A percentile compares a stretch with the other conserved stretches of the same genome.
These are phyloP conservation scores for Catocala nupta DNA, from an alignment of 2,888 invertebrate genomes.

Conservation along the genomic window DNA sequence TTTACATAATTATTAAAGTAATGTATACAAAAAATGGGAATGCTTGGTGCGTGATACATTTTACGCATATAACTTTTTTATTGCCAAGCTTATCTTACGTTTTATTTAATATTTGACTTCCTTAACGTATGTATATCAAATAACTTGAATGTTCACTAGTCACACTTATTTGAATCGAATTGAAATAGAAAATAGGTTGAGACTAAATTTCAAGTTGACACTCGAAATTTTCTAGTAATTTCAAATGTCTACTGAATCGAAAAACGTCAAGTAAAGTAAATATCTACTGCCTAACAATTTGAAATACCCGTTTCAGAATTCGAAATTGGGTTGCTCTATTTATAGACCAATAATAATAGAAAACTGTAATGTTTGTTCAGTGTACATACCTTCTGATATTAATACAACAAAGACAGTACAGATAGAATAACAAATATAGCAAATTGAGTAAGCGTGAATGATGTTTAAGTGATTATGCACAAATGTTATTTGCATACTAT, in stretches of 20 bases:
- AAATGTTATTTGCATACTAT: no score
- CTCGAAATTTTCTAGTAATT: slow-evolving; percentile 14
- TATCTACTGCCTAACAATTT: slow-evolving; percentile 7
- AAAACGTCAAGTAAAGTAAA: neutral
- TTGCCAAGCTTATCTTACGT: neutral
- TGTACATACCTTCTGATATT: no score
- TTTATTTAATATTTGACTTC: neutral
- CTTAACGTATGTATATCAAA: neutral
- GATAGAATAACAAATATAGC: no score
- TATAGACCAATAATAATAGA: no score
- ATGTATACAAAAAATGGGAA: neutral
- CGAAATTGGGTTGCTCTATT: slow-evolving; percentile 1
- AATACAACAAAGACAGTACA: no score
- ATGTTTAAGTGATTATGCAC: no score
- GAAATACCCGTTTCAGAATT: slow-evolving; percentile 14
- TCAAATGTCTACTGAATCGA: slow-evolving; percentile 15
- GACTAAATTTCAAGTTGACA: slow-evolving; percentile 12
- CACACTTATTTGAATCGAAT: neutral
- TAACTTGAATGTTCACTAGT: neutral
- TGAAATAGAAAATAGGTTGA: slow-evolving; percentile 4
- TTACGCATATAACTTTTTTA: neutral
- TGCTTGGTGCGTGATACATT: neutral
- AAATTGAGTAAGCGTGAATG: no score
- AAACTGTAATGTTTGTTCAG: no score
- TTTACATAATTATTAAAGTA: neutral